Conservation (phyloP, 2,797 vertebrate genomes). For the Sebastes steindachneri region DNA sequence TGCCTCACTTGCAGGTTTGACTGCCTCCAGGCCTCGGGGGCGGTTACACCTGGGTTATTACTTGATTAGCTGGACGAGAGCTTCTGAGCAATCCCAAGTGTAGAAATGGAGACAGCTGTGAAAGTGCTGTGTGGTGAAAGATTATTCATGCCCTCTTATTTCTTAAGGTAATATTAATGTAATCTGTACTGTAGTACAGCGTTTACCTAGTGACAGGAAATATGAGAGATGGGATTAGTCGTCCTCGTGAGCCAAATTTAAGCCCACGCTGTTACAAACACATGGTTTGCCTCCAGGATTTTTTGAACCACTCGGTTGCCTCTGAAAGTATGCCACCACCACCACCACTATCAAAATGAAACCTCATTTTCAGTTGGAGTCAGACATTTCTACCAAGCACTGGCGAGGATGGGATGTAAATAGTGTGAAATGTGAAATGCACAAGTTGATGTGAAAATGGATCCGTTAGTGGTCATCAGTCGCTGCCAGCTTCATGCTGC, state of each 20-base stretch:
- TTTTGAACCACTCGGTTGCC: slow-evolving; percentile 1
- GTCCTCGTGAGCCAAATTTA: slow-evolving; percentile 20
- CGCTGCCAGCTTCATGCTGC: background rate
- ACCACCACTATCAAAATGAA: background rate
- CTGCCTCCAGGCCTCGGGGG: background rate
- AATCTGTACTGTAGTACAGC: slow-evolving; percentile 20
- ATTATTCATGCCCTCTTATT: slow-evolving; percentile 30
- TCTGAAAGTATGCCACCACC: slow-evolving; percentile 12
- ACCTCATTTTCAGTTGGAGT: slow-evolving; percentile 1
- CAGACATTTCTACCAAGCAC: background rate
- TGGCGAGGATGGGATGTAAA: slow-evolving; percentile 8
- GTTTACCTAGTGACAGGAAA: slow-evolving; percentile 27
- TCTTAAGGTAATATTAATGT: slow-evolving; percentile 19
- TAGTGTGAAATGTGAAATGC: slow-evolving; percentile 21
- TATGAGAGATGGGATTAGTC: slow-evolving; percentile 24
- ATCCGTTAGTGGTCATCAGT: slow-evolving; percentile 10
- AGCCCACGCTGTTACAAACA: slow-evolving; percentile 33
- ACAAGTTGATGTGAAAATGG: slow-evolving; percentile 14
- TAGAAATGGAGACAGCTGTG: slow-evolving; percentile 23
- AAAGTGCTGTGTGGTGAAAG: slow-evolving; percentile 14
- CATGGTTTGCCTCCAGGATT: slow-evolving; percentile 26
- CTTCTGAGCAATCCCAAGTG: slow-evolving; percentile 1
- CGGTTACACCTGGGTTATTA: slow-evolving; percentile 35
- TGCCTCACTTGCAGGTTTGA: slow-evolving; percentile 2
- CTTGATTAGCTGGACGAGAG: slow-evolving; percentile 38